Base-by-base conservation (phyloP, 2,888 invertebrate species). In the Endotricha flammealis region DNA sequence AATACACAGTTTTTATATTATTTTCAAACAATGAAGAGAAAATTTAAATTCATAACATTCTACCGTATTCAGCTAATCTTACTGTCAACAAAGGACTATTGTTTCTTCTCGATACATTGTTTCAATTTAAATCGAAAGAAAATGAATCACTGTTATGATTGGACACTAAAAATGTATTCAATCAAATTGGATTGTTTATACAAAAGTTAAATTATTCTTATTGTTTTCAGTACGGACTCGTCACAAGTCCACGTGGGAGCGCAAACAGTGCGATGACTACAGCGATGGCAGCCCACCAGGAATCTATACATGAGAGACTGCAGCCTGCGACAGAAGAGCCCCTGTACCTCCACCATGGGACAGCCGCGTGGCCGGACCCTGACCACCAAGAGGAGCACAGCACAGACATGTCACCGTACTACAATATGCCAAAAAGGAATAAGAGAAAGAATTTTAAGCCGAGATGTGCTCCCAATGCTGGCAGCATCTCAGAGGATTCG, bases 361-460 rank as follows among this genome's bases (percentile, higher is more conserved):
- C 87, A 36, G 76, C 88, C 43, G 78, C 89, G 46, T 90, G 90
- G 72, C 77, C 88, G 29, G 81, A 80, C 42, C 56, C 69, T 5
- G 78, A 81, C 38, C 58, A 83, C 57, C 78, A 79, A 46, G 80
- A 80, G 25, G 83, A 80, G 39, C 76, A 73, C 49, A 73, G 69
- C 62, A 57, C 76, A 2, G 76, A 80, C 48, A 66, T 80, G 63
- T 76, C 85, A 3, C 80, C 81, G 1, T 82, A 82, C 62, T 80
- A 81, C 60, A 88, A 87, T 51, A 80, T 86, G 66, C 90, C 90
- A 44, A 91, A 91, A 70, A 88, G 92, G 57, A 93, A 93, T 82
- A 93, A 93, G 57, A 81, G 93, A 50, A 93, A 93, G 73, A 93
- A 93, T 70, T 92, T 93, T 75, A 91, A 92, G 57, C 94, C 94